Conservation (phyloP, 1,140 invertebrate species). For the Nebria ingens region DNA sequence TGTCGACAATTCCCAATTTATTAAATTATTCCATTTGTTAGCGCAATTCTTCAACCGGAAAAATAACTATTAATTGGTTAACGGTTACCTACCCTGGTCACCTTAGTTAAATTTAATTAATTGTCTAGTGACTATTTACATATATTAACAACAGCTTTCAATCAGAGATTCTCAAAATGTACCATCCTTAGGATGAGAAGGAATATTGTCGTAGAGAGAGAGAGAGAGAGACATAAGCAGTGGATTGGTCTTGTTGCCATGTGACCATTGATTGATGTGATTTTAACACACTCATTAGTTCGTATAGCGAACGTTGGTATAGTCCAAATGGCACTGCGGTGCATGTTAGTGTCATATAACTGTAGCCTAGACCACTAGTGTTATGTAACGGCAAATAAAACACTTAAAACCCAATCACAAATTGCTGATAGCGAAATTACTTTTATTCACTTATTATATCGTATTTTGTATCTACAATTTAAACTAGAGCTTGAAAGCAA, state of each 20-base stretch:
- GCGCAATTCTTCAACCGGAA: not conserved
- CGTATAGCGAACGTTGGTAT: constrained; percentile 16
- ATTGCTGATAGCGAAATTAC: too few species aligned
- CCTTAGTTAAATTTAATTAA: too few species aligned
- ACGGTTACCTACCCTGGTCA: not conserved
- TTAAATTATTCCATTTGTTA: not conserved
- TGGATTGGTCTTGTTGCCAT: constrained; percentile 22
- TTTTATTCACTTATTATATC: too few species aligned
- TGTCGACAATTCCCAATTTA: too few species aligned
- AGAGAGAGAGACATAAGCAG: not conserved
- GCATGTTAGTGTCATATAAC: constrained; percentile 19
- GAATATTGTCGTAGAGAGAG: not conserved
- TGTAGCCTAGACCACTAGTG: not conserved
- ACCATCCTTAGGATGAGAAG: too few species aligned
- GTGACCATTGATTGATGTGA: constrained; percentile 32
- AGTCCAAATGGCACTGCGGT: constrained; percentile 20
- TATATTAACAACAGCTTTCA: too few species aligned
- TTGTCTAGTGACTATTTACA: too few species aligned
- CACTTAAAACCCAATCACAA: too few species aligned
- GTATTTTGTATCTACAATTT: too few species aligned
- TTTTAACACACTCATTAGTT: constrained; percentile 30
- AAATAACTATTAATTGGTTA: not conserved
- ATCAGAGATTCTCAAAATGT: too few species aligned
- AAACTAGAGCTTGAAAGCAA: too few species aligned
- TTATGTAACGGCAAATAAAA: not conserved